Percentiles rank a stretch among this genome's conserved stretches.
Evolutionary conservation across 2,888 invertebrate genomes (phyloP).

Genomic region (Osedax fenrisi): DNA sequence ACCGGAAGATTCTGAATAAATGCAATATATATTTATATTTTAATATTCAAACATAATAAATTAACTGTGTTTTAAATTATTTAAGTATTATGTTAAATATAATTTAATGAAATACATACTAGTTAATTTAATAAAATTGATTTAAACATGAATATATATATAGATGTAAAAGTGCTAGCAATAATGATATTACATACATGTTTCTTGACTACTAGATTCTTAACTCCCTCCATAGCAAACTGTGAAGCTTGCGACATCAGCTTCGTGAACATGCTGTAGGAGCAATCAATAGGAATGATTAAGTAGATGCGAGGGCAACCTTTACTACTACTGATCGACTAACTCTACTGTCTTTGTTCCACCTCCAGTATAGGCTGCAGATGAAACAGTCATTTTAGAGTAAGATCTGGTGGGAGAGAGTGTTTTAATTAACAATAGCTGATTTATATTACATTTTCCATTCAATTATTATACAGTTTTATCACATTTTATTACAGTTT

Average conservation of each 20-base stretch:
- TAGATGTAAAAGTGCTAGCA: not conserved
- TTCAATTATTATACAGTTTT: too few species aligned
- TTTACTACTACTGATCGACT: too few species aligned
- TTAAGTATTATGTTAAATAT: too few species aligned
- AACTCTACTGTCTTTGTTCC: slow-evolving; percentile 75
- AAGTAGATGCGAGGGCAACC: not conserved
- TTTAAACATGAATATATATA: too few species aligned
- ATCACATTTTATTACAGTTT: too few species aligned
- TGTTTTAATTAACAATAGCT: slow-evolving; percentile 10
- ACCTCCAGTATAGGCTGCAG: slow-evolving; percentile 63
- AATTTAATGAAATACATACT: too few species aligned
- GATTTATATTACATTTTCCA: not conserved
- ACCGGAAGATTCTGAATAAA: slow-evolving; percentile 80
- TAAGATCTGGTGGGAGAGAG: slow-evolving; percentile 58
- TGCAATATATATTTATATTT: too few species aligned
- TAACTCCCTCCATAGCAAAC: slow-evolving; percentile 98
- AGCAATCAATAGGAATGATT: too few species aligned
- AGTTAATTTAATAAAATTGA: too few species aligned
- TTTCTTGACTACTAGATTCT: slow-evolving; percentile 92
- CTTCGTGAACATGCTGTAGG: slow-evolving; percentile 82
- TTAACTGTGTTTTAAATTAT: slow-evolving; percentile 38
- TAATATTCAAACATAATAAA: not conserved
- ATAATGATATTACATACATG: slow-evolving; percentile 56
- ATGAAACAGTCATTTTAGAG: slow-evolving; percentile 63
- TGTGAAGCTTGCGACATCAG: slow-evolving; percentile 85